phyloP scores from a whole-genome alignment of 2,888 invertebrate species.

The Drosophila mayaguana region DNA sequence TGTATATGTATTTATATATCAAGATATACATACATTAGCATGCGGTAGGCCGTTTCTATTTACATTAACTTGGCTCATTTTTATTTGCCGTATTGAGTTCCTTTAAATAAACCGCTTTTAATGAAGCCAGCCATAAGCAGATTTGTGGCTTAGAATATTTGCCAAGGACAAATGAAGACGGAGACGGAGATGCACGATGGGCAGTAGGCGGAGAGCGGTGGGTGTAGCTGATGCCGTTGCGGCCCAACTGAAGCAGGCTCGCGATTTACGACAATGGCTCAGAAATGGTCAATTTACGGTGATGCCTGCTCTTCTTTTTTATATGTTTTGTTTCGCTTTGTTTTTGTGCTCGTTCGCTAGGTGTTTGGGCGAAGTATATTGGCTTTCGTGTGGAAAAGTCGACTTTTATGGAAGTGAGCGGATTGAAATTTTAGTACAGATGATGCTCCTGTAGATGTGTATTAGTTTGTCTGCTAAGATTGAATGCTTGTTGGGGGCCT shows the following conservation, averaged over 20 bases:
- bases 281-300: slow-evolving; percentile 77
- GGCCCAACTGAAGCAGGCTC: slow-evolving; percentile 23
- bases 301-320: slow-evolving; percentile 25
- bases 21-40: background rate
- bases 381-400: background rate
- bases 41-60: slow-evolving; percentile 27
- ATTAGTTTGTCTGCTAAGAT: background rate
- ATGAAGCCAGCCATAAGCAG: slow-evolving; percentile 79
- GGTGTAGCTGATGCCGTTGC: background rate
- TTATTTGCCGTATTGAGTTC: slow-evolving; percentile 42
- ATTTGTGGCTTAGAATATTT: slow-evolving; percentile 82
- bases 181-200: background rate
- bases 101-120: slow-evolving; percentile 79
- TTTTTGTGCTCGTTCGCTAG: background rate
- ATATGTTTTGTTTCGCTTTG: slow-evolving; percentile 6
- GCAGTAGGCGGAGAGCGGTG: background rate
- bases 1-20: background rate
- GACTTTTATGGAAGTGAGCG: background rate
- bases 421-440: background rate
- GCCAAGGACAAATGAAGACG: slow-evolving; percentile 68
- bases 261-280: slow-evolving; percentile 69
- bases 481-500: background rate
- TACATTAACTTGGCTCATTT: slow-evolving; percentile 31
- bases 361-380: background rate
- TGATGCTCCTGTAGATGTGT: background rate